Percentiles rank a stretch among this genome's conserved stretches.
Conservation (phyloP, 2,888 invertebrate species). For the Ischnura elegans region DNA sequence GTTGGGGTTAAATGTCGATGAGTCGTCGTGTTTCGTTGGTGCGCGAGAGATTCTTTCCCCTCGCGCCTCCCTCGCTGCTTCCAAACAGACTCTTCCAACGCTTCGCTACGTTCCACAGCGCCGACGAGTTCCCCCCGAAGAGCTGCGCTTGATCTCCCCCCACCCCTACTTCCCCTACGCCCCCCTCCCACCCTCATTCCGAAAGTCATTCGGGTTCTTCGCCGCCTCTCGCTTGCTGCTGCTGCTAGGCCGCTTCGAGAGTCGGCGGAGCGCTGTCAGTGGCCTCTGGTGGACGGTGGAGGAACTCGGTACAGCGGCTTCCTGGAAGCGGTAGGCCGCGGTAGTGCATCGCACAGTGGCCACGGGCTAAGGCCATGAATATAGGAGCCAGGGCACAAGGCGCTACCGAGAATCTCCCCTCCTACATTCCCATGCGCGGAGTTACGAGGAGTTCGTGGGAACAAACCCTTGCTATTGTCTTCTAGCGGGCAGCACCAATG, state of each 20-base stretch:
- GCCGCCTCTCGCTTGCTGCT: not conserved
- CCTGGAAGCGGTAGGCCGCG: not conserved
- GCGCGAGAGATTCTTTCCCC: not conserved
- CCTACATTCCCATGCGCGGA: not conserved
- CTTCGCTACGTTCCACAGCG: not conserved
- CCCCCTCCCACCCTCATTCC: not conserved
- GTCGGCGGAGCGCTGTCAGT: not conserved
- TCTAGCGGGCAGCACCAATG: too few relatives aligned
- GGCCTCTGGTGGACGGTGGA: not conserved
- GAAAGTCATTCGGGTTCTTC: not conserved
- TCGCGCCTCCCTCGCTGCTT: not conserved
- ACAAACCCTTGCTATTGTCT: too few relatives aligned
- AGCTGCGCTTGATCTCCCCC: not conserved
- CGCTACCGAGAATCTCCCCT: not conserved
- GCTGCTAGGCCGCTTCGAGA: too few relatives aligned
- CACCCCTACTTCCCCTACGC: not conserved
- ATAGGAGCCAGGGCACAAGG: not conserved
- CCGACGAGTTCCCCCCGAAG: not conserved
- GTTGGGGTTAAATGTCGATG: not conserved
- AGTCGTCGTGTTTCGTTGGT: not conserved
- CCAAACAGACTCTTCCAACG: not conserved
- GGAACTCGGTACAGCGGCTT: not conserved
- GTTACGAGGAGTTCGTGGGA: too few relatives aligned
- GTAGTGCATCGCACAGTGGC: conserved; percentile 5
- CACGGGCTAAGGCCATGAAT: too few relatives aligned